A percentile compares a stretch with the other conserved stretches of the same genome.
These are phyloP conservation scores for Morinoia aosen DNA, from an alignment of 2,888 invertebrate species.

Conservation along the genomic window DNA sequence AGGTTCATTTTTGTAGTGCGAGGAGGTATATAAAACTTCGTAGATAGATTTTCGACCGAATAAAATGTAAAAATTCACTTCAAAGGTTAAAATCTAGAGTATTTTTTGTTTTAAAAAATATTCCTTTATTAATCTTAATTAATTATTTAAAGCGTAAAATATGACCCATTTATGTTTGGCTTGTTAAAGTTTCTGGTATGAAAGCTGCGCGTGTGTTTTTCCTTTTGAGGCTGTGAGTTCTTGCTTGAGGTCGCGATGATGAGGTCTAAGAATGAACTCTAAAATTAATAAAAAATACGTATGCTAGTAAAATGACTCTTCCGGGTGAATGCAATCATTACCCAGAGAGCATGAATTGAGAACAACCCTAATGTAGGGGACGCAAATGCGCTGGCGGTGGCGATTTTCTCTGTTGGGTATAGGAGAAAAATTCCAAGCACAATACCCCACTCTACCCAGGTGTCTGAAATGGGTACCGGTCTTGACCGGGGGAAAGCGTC, in stretches of 20 bases:
- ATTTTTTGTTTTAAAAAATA: background rate
- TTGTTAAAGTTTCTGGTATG: background rate
- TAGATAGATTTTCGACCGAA: background rate
- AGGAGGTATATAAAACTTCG: background rate
- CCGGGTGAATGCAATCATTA: background rate
- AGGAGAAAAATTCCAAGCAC: no score
- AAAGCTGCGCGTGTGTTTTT: background rate
- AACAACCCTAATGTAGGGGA: background rate
- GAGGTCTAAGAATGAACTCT: background rate
- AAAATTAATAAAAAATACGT: background rate
- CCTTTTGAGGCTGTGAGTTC: background rate
- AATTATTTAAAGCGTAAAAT: background rate
- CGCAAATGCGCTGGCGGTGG: no score
- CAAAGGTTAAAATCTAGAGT: background rate
- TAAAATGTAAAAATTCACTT: background rate
- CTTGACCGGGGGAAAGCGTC: no score
- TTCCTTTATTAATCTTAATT: background rate
- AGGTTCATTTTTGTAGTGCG: background rate
- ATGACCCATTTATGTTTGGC: background rate
- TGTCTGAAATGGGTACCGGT: no score
- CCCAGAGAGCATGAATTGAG: background rate
- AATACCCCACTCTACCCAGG: no score
- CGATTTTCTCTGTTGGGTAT: no score
- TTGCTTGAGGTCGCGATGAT: background rate
- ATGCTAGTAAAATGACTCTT: background rate